A percentile compares a stretch with the other conserved stretches of the same genome.
These are phyloP conservation scores for Bradypus variegatus DNA, from an alignment of 2,797 vertebrate species.

Conservation along the genomic window DNA sequence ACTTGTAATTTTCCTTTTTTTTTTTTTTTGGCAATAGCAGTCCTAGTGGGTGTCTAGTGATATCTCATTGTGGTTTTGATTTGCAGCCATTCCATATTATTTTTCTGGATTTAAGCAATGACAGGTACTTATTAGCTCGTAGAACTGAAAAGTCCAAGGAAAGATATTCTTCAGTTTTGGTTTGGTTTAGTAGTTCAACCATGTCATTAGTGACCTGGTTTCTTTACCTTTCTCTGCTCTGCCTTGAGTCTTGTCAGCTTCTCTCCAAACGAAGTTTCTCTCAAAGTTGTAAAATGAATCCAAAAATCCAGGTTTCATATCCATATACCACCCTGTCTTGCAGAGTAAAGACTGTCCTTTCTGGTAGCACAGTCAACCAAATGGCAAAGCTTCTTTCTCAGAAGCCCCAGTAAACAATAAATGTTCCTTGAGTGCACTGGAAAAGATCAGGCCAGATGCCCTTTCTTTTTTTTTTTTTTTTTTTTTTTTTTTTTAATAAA, in stretches of 20 bases:
- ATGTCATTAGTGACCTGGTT: not conserved
- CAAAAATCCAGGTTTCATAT: slow-evolving; percentile 8
- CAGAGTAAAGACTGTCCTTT: not conserved
- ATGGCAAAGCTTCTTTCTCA: not conserved
- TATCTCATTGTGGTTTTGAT: too few relatives aligned
- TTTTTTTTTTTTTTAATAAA: too few relatives aligned
- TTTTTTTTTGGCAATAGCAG: too few relatives aligned
- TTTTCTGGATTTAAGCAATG: not conserved
- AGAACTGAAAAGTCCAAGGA: not conserved
- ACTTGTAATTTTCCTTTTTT: too few relatives aligned
- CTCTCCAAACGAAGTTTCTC: not conserved
- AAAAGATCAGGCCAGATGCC: not conserved
- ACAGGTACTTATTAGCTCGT: not conserved
- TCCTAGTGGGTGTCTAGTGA: too few relatives aligned
- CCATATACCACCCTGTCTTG: not conserved
- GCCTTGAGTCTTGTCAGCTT: not conserved
- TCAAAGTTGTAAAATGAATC: not conserved
- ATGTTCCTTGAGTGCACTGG: not conserved
- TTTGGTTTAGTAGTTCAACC: not conserved
- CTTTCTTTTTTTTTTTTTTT: too few relatives aligned
- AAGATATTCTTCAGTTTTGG: not conserved
- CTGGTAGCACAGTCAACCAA: not conserved
- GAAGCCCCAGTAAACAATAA: not conserved
- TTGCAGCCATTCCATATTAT: not conserved
- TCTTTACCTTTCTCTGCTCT: not conserved